phyloP scores from a whole-genome alignment of 2,888 invertebrate genomes.

The Germaria angustata region DNA sequence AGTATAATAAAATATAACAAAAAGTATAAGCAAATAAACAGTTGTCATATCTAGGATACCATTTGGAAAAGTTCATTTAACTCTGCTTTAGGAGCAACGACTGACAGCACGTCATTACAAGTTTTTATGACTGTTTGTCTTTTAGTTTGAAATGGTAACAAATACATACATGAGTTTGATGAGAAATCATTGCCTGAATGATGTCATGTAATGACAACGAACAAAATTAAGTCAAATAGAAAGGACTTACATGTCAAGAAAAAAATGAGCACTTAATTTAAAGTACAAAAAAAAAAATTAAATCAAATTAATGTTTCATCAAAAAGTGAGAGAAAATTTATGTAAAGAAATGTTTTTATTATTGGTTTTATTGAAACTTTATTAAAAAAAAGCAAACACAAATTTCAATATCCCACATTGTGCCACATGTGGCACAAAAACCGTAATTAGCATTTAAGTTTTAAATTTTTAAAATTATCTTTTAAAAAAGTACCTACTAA shows the following conservation, averaged over 20 bases:
- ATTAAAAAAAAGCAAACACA: no score
- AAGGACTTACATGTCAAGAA: not conserved
- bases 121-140: not conserved
- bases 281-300: not conserved
- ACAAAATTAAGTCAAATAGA: not conserved
- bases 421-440: no score
- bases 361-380: no score
- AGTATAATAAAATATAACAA: slow-evolving; percentile 17
- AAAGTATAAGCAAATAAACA: slow-evolving; percentile 9
- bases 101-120: not conserved
- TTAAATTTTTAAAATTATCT: no score
- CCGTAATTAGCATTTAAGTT: no score
- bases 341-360: no score
- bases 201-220: not conserved
- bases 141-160: slow-evolving; percentile 4
- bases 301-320: no score
- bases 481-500: no score
- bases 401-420: no score
- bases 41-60: slow-evolving; percentile 21
- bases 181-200: not conserved
- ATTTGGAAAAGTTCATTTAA: slow-evolving; percentile 33
- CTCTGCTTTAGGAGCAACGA: slow-evolving; percentile 3
- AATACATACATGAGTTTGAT: not conserved
- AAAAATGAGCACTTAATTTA: no score
- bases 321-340: no score